Base-by-base conservation (phyloP, 2,888 invertebrate genomes). In the Nemotelus pantherinus region DNA sequence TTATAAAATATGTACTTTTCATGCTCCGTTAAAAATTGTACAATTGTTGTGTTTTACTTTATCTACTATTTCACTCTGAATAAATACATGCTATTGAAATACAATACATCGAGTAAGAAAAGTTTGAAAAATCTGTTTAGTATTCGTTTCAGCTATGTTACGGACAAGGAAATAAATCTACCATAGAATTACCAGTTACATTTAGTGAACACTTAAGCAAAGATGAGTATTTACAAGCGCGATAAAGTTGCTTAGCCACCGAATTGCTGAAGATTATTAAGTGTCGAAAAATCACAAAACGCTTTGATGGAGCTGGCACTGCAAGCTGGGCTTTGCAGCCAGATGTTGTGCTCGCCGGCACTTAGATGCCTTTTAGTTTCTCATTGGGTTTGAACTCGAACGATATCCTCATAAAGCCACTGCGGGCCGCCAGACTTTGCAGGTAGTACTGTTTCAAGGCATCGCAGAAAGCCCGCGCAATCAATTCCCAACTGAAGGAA, bases 391-490 rank as follows among this genome's bases (percentile, higher is more conserved):
- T 78, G 50, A 64, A 79, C 60, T 79, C 78, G 57, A 79, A 78
- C n/a, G 79, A 79, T 79, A 78, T 79, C 70, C 78, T 68, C 48
- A 79, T 72, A 57, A 76, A 79, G 47, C 79, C 79, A 48, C 77
- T 79, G 10, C 65, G 71, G 60, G 76, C 60, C 60, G 64, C 55
- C 55, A 65, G 48, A 75, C 78, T 78, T 64, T 79, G 79, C 45
- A 79, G 58, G 50, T 79, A 79, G 67, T 79, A 79, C 55, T 78
- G 78, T 48, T 79, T 79, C 9, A 79, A 50, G 48, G 79, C 79
- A 75, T 79, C 78, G 50, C 79, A 79, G 60, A 79, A 79, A n/a
- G 79, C 79, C 25, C 65, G 68, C 9, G 70, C 78, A 7, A 79
- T 78, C 43, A 79, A 53, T 68, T 79, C 78, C 79, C 78, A 79